phyloP scores from a whole-genome alignment of 2,113 vertebrate genomes.

The Cynoglossus semilaevis region DNA sequence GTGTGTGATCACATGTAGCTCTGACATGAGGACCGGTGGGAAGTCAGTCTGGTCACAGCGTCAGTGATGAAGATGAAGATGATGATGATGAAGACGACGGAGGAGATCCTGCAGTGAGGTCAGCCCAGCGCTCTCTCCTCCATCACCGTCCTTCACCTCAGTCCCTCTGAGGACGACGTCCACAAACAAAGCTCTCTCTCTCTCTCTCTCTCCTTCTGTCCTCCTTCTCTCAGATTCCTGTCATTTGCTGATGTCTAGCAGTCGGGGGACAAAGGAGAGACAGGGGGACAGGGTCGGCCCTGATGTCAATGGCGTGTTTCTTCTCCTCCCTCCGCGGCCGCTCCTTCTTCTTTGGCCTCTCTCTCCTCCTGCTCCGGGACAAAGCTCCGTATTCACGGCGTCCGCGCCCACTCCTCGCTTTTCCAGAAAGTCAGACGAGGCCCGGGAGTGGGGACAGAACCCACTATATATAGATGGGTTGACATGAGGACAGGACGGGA shows the following conservation, averaged over 20 bases:
- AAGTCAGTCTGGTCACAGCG: neutral
- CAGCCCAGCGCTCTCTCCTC: constrained; percentile 47
- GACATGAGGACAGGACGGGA: constrained; percentile 54
- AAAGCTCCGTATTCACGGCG: constrained; percentile 56
- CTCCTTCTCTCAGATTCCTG: constrained; percentile 74
- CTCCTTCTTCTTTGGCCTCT: constrained; percentile 55
- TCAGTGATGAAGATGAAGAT: constrained; percentile 20
- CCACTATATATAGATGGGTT: constrained; percentile 66
- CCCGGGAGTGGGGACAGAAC: constrained; percentile 33
- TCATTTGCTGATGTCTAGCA: constrained; percentile 70
- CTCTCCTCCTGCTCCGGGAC: constrained; percentile 41
- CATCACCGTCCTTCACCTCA: constrained; percentile 31
- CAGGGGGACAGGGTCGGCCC: constrained; percentile 64
- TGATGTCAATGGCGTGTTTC: constrained; percentile 71
- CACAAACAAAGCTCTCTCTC: constrained; percentile 61
- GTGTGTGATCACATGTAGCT: constrained; percentile 28
- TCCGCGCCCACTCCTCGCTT: constrained; percentile 53
- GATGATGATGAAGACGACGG: neutral
- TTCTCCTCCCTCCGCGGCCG: constrained; percentile 64
- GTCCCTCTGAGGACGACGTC: constrained; percentile 39
- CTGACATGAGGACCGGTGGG: constrained; percentile 17
- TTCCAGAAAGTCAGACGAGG: constrained; percentile 53
- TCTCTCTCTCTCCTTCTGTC: constrained; percentile 32
- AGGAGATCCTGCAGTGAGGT: constrained; percentile 34
- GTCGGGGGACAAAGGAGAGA: constrained; percentile 70